Evolutionary conservation across 2,797 vertebrate species (phyloP).

Genomic region (Mycteria americana): DNA sequence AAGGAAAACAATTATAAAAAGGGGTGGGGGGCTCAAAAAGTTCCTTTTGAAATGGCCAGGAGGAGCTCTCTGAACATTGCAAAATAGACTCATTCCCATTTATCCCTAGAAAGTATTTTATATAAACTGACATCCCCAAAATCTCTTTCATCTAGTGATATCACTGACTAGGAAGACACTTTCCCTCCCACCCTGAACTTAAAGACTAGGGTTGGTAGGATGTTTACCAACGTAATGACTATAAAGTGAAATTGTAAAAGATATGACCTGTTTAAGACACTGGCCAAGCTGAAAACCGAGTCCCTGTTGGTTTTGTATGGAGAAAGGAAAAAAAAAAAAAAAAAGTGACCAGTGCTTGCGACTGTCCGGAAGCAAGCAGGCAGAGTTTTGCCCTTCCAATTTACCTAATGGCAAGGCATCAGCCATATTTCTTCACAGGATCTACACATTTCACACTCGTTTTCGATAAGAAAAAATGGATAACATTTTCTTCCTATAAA

Average conservation of each 20-base stretch:
- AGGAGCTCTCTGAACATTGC: neutral
- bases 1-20: neutral
- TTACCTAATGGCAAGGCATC: neutral
- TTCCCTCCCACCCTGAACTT: neutral
- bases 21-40: accelerated
- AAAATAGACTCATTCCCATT: neutral
- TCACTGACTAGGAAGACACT: neutral
- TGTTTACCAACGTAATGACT: neutral
- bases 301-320: neutral
- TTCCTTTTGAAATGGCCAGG: neutral
- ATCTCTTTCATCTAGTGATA: neutral
- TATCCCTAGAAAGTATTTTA: neutral
- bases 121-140: neutral
- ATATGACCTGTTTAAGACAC: neutral
- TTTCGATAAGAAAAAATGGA: neutral
- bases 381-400: neutral
- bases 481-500: neutral
- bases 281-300: neutral
- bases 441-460: neutral
- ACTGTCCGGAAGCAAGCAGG: neutral
- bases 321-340: neutral
- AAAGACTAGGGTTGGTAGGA: neutral
- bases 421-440: neutral
- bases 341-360: neutral
- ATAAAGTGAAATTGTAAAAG: neutral